Conservation (phyloP, 2,797 vertebrate genomes). For the Petrocephalus schoutedeni region DNA sequence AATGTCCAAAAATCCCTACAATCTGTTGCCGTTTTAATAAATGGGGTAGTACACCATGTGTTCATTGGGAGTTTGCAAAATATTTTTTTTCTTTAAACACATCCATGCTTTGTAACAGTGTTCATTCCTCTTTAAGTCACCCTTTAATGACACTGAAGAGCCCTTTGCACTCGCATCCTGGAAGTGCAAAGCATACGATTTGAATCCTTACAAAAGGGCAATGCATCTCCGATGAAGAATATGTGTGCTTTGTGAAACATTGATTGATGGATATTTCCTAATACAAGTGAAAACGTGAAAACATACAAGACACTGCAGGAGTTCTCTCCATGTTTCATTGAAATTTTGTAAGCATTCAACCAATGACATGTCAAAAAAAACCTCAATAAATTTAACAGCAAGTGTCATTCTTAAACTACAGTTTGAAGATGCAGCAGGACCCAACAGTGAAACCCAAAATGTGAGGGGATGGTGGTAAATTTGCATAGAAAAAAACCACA, state of each 20-base stretch:
- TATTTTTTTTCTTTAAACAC: not conserved
- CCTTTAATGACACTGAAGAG: no score
- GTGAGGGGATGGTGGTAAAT: not conserved
- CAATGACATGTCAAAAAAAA: not conserved
- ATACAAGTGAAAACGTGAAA: not conserved
- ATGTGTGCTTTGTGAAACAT: not conserved
- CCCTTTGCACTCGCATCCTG: not conserved
- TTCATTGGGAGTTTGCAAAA: not conserved
- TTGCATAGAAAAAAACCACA: not conserved
- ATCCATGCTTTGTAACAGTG: not conserved
- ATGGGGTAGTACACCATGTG: not conserved
- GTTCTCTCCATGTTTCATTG: not conserved
- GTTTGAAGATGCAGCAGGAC: not conserved
- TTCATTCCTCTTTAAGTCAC: no score
- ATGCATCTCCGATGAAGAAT: not conserved
- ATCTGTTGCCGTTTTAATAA: not conserved
- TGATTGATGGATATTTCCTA: not conserved
- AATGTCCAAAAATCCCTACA: not conserved
- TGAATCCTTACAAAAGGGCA: not conserved
- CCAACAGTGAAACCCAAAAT: not conserved
- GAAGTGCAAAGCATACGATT: not conserved
- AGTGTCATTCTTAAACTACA: not conserved
- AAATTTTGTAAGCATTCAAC: not conserved
- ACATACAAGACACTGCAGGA: not conserved
- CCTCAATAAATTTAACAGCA: not conserved